Conservation (phyloP, 1,140 invertebrate species). For the Diprion similis region DNA sequence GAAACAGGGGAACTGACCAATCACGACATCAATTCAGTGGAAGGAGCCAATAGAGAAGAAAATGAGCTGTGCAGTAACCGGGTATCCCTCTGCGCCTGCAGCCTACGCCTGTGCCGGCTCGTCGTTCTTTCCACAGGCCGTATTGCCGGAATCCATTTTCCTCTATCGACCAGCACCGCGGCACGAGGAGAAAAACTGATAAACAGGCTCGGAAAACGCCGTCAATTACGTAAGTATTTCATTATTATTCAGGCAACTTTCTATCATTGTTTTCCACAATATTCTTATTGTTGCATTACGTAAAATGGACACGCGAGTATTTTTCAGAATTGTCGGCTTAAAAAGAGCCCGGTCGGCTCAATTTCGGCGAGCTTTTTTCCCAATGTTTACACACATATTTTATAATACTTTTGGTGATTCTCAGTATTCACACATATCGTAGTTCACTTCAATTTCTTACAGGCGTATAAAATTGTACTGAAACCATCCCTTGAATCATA, state of each 20-base stretch:
- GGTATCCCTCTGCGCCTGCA: background rate
- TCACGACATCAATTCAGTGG: no score
- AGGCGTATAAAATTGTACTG: background rate
- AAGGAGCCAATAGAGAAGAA: no score
- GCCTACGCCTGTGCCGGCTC: background rate
- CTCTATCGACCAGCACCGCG: slow-evolving; percentile 21
- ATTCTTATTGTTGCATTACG: background rate
- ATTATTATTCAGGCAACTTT: background rate
- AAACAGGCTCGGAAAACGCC: slow-evolving; percentile 18
- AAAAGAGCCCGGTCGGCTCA: background rate
- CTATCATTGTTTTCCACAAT: background rate
- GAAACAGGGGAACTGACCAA: no score
- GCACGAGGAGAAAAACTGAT: slow-evolving; percentile 27
- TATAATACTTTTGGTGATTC: background rate
- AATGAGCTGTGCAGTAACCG: no score
- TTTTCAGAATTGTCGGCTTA: background rate
- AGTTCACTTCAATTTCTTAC: background rate
- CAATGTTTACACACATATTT: background rate
- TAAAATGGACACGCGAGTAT: background rate
- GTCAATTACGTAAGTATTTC: slow-evolving; percentile 10
- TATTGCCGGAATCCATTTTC: slow-evolving; percentile 10
- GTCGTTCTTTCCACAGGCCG: background rate
- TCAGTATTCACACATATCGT: background rate
- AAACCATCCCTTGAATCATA: no score
- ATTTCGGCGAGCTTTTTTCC: background rate